Evolutionary conservation across 2,113 vertebrate genomes (phyloP).

Genomic region (Oryzias curvinotus): DNA sequence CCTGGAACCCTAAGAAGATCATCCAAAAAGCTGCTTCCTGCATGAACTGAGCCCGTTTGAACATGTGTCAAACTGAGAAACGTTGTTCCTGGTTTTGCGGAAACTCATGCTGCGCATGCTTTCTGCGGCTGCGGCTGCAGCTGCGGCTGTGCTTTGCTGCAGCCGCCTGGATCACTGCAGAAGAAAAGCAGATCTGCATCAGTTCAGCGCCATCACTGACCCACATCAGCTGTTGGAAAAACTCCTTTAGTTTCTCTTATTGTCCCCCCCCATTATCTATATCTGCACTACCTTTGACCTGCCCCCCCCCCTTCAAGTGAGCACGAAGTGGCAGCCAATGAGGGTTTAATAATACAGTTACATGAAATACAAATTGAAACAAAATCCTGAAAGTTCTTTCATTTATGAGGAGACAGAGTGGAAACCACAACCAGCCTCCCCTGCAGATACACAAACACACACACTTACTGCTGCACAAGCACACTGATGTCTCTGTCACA

Average conservation of each 20-base stretch:
- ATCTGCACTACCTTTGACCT: conserved; percentile 21
- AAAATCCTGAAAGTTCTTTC: conserved; percentile 4
- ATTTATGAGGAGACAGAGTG: conserved; percentile 38
- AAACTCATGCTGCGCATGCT: too few species aligned
- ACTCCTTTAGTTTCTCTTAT: conserved; percentile 1
- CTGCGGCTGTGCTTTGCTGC: too few species aligned
- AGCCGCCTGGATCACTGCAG: neutral
- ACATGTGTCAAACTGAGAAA: too few species aligned
- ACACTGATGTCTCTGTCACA: conserved; percentile 9
- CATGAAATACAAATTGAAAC: conserved; percentile 4
- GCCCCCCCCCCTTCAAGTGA: neutral
- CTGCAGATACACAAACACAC: neutral
- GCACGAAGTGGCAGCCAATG: neutral
- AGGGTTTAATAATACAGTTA: neutral
- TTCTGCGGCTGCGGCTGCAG: too few species aligned
- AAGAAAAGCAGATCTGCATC: neutral
- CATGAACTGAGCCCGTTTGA: too few species aligned
- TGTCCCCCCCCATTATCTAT: conserved; percentile 5
- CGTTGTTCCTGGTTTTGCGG: too few species aligned
- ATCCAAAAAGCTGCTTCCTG: too few species aligned
- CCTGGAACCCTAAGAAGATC: too few species aligned
- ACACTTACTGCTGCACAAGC: conserved; percentile 1
- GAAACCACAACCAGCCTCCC: conserved; percentile 46
- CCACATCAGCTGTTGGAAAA: neutral
- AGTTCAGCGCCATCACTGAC: neutral